Base-by-base conservation (phyloP, 1,140 invertebrate species). In the Gonatopus flavifemur region DNA sequence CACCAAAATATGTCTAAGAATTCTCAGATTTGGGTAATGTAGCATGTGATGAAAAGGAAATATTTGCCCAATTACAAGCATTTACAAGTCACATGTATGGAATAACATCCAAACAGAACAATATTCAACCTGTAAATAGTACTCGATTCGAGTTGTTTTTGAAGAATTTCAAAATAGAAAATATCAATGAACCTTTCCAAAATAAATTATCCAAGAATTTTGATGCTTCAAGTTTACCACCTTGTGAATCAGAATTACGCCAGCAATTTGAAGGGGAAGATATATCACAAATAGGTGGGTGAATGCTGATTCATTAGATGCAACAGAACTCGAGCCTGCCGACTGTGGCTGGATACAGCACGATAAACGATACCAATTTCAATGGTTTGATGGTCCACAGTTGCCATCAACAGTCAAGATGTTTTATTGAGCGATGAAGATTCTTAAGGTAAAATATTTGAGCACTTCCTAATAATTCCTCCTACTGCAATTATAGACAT, bases 221-320 rank as follows among this genome's bases (percentile, higher is more conserved):
- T 44, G 62, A 72, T 56, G 47, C 63, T 19, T 53, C 46, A 16
- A 53, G 25, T 28, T 49, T 66, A 53, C 58, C 56, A 59, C 63
- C 60, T 3, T 67, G 60, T 41, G 52, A 64, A 64, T 54, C 20
- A 20, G 66, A 69, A 37, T 53, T 72, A 33, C 24, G 46, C 4
- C 65, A 69, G 40, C 68, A 70, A n/a, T 62, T 68, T 51, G 21
- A 36, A 15, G 53, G 66, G 59, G 52, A 21, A 59, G 62, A 28
- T 67, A 64, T 52, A 58, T 70, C 16, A 19, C 55, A 39, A 58
- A 42, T 40, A 46, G 54, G 13, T 62, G 59, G 53, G 54, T 41
- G 49, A 60, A 65, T 55, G 52, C 55, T 41, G 28, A 61, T 45
- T 32, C 51, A 46, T 35, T 37, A 56, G 19, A 18, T 13, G 8